Percentiles rank a stretch among this genome's conserved stretches.
phyloP scores from a whole-genome alignment of 2,797 vertebrate species.

The Enteromius mattozi region DNA sequence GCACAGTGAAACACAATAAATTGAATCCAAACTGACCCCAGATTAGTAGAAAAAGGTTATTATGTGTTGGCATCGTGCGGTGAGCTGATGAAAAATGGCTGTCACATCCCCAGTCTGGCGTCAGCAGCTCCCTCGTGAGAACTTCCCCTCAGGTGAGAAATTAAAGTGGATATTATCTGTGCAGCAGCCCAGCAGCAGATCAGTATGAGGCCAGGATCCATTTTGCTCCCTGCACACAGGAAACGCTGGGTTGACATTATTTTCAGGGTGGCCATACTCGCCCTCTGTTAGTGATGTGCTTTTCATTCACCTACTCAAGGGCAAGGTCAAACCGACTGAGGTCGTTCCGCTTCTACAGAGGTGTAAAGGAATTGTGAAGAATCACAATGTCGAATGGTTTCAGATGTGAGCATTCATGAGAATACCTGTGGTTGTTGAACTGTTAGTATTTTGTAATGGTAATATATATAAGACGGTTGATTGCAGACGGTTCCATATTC shows the following conservation, averaged over 20 bases:
- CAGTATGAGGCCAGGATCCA: slow-evolving; percentile 53
- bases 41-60: slow-evolving; percentile 56
- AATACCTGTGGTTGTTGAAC: neutral
- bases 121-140: slow-evolving; percentile 66
- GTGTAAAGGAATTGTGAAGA: slow-evolving; percentile 27
- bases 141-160: slow-evolving; percentile 66
- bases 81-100: slow-evolving; percentile 52
- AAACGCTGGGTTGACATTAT: slow-evolving; percentile 64
- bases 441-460: neutral
- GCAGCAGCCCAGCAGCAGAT: slow-evolving; percentile 34
- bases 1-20: slow-evolving; percentile 14
- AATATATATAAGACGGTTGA: neutral
- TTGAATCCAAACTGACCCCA: slow-evolving; percentile 37
- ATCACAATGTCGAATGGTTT: neutral
- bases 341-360: slow-evolving; percentile 32
- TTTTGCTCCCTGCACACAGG: slow-evolving; percentile 48
- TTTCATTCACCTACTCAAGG: slow-evolving; percentile 52
- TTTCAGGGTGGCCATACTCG: slow-evolving; percentile 47
- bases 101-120: slow-evolving; percentile 45
- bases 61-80: slow-evolving; percentile 43
- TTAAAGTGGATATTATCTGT: slow-evolving; percentile 62
- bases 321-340: slow-evolving; percentile 54
- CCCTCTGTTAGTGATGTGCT: slow-evolving; percentile 56
- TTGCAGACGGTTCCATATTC: neutral
- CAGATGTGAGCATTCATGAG: neutral